Evolutionary conservation across 2,797 vertebrate species (phyloP).

Genomic region (Podarcis lilfordi): DNA sequence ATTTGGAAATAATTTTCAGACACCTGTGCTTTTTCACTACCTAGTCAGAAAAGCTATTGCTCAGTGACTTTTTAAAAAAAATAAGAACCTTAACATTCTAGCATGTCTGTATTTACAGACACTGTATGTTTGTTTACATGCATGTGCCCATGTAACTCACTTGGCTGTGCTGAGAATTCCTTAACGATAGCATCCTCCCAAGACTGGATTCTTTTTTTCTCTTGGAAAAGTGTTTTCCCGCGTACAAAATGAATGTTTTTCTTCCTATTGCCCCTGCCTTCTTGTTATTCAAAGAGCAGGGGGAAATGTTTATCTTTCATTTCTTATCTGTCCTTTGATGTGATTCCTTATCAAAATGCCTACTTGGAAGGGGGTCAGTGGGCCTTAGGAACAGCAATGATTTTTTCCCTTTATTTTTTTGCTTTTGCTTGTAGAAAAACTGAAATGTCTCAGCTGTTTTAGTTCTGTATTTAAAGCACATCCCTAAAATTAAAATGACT

Average conservation of each 20-base stretch:
- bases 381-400: background rate
- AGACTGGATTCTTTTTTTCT: background rate
- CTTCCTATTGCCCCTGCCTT: background rate
- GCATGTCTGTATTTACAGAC: background rate
- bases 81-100: background rate
- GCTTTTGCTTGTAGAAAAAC: background rate
- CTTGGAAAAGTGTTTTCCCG: background rate
- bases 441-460: background rate
- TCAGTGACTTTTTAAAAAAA: background rate
- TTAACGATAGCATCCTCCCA: constrained; percentile 9
- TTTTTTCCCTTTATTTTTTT: background rate
- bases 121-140: background rate
- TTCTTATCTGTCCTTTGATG: constrained; percentile 1
- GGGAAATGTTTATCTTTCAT: constrained; percentile 19
- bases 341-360: background rate
- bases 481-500: constrained; percentile 2
- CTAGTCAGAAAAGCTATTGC: background rate
- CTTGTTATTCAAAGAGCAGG: background rate
- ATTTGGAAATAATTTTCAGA: background rate
- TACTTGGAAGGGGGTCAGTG: background rate
- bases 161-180: constrained; percentile 5
- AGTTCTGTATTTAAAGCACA: background rate
- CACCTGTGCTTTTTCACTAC: background rate
- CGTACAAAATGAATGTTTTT: constrained; percentile 41
- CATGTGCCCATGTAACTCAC: background rate